Evolutionary conservation across 2,888 invertebrate genomes (phyloP), one percentile per base, ranked within the genome.

Genomic region (Folsomia candida): DNA sequence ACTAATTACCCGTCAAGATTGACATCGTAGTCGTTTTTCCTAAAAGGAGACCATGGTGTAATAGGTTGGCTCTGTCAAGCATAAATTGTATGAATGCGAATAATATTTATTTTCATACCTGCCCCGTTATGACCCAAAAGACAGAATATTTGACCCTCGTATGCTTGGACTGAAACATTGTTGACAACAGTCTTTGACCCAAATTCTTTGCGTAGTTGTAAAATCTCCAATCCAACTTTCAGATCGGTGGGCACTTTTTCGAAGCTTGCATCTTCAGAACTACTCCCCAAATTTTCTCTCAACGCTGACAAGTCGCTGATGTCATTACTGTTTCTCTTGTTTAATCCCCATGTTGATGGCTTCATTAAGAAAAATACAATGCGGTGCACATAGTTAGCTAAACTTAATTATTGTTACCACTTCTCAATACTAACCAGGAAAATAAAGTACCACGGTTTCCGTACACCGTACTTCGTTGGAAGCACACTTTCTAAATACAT

Each of bases 81-180:
- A n/a, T n/a, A n/a, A n/a, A n/a, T n/a, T n/a, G n/a, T n/a, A n/a
- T n/a, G 24, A 58, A 14, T 59, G 29, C 25, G 25, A 57, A 88
- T 88, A 86, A 91, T 89, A 20, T 89, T 88, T 0, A 91, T 91
- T n/a, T 89, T 90, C 82, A 93, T 93, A 28, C 93, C 93, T 2
- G 92, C 93, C 9, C 93, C 93, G 82, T 93, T 93, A 82, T 93
- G 93, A 0, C 96, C 96, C 22, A 96, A 84, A 20, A 95, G 84
- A 0, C 91, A 91, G 0, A 93, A 94, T 57, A 95, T 93, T 83
- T 93, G 91, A 0, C 91, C 91, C 80, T 89, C 87, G 81, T 90
- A 91, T 81, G 94, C 90, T 75, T 91, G 88, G 81, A 94, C 82
- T 11, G 87, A 86, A 29, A 94, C 85, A 72, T 89, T 86, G 78